Percentiles rank a stretch among this genome's conserved stretches.
phyloP scores from a whole-genome alignment of 2,888 invertebrate species.

The Gonocerus acuteangulatus region DNA sequence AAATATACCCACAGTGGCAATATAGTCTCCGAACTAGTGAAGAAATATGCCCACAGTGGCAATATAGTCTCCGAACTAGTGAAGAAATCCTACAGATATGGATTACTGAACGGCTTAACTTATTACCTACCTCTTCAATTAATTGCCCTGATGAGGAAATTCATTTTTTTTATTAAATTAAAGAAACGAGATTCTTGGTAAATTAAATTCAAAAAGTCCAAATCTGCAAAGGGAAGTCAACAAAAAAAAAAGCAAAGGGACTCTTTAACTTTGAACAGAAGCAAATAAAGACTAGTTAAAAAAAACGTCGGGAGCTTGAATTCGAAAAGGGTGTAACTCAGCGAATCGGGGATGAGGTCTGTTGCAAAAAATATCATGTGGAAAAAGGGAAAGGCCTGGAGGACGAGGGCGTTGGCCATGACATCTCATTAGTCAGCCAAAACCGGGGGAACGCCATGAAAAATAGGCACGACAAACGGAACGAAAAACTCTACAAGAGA shows the following conservation, averaged over 20 bases:
- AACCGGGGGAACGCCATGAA: constrained; percentile 14
- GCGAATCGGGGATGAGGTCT: constrained; percentile 17
- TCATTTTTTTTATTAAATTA: no score
- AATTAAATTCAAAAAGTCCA: no score
- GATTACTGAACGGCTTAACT: no score
- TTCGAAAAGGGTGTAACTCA: constrained; percentile 19
- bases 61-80: no score
- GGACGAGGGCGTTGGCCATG: constrained; percentile 13
- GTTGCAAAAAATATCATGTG: constrained; percentile 24
- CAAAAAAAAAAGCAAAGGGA: neutral
- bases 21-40: no score
- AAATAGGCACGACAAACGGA: constrained; percentile 17
- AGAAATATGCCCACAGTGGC: no score
- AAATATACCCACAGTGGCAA: no score
- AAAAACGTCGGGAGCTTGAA: neutral
- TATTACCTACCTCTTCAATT: no score
- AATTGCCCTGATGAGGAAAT: no score
- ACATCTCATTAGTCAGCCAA: constrained; percentile 27
- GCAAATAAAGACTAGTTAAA: neutral
- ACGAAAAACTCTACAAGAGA: constrained; percentile 24
- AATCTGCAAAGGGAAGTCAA: neutral
- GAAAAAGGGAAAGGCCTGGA: constrained; percentile 9
- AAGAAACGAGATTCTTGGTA: no score
- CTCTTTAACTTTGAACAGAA: no score
- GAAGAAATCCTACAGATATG: no score